Evolutionary conservation across 2,797 vertebrate species (phyloP), one percentile per base, ranked within the genome.

Genomic region (Yasuhikotakia modesta): DNA sequence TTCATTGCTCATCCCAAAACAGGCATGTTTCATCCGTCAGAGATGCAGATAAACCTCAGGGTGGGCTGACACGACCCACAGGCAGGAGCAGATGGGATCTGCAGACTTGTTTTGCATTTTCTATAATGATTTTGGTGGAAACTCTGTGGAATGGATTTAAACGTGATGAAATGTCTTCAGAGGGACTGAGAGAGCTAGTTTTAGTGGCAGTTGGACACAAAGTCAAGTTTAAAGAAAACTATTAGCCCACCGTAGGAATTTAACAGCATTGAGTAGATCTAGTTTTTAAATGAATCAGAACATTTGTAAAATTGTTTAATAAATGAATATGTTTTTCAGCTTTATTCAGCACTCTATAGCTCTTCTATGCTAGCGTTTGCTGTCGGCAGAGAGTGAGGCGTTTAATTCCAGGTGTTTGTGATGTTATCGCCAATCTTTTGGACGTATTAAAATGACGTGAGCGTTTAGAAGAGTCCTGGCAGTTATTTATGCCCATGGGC

Each of bases 391-490:
- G n/a, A 61, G 75, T 5, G 52, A 60, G 65, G 27, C 50, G 24
- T 77, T 57, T 30, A 58, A 76, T 24, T 52, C 67, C 68, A 70
- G 58, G 67, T 78, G 76, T 71, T 78, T 78, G 67, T 70, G 57
- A 63, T 71, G 57, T 63, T 63, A 63, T 63, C 55, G 0, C 57
- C 50, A 60, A 70, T 78, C 76, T 63, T 43, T 64, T 70, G 21
- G 57, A 78, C 66, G 21, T 60, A 43, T 48, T 22, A 17, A 70
- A 70, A 64, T 53, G 76, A 78, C 58, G 61, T 50, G 52, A 53
- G 19, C 45, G 67, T 27, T 76, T 43, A 4, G 53, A 53, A 60
- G 64, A 76, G 65, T 76, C 50, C 21, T 78, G 68, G 58, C 22
- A 55, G 71, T 71, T 55, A 64, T 71, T 64, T 55, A 65, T 64